phyloP scores from a whole-genome alignment of 2,888 invertebrate species.

The Polymixis lichenea region DNA sequence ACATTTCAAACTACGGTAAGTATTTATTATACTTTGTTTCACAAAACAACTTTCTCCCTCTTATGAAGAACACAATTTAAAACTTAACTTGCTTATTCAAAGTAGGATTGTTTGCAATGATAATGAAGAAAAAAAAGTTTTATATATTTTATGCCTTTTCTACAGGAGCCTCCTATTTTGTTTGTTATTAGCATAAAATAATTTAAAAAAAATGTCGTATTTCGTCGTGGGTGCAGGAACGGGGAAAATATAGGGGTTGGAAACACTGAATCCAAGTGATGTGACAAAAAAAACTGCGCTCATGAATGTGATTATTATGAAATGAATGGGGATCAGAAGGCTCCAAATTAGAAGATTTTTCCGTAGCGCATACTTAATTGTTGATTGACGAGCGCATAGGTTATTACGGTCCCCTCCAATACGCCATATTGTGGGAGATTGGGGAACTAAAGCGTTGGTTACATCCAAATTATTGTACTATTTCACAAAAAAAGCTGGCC shows the following conservation, averaged over 20 bases:
- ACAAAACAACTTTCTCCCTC: slow-evolving; percentile 26
- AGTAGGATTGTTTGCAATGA: slow-evolving; percentile 15
- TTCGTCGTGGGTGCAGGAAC: slow-evolving; percentile 14
- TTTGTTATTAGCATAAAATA: slow-evolving; percentile 6
- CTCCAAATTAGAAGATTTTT: slow-evolving; percentile 33
- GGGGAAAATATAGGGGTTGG: slow-evolving; percentile 1
- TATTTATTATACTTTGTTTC: slow-evolving; percentile 56
- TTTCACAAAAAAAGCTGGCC: background rate
- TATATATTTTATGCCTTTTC: slow-evolving; percentile 6
- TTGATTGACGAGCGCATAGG: slow-evolving; percentile 22
- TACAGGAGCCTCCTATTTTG: slow-evolving; percentile 1
- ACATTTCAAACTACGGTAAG: slow-evolving; percentile 62
- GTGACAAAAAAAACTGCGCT: slow-evolving; percentile 19
- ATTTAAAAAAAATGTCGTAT: slow-evolving; percentile 15
- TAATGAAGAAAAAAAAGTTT: background rate
- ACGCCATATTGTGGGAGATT: slow-evolving; percentile 30
- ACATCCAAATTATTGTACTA: slow-evolving; percentile 30
- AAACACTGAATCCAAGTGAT: slow-evolving; percentile 7
- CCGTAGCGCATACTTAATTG: too few relatives aligned
- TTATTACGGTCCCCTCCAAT: slow-evolving; percentile 12
- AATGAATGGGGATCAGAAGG: slow-evolving; percentile 47
- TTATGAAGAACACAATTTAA: slow-evolving; percentile 17
- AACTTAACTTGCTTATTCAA: slow-evolving; percentile 26
- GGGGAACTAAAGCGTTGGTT: slow-evolving; percentile 32
- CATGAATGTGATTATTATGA: slow-evolving; percentile 42